A percentile compares a stretch with the other conserved stretches of the same genome.
These are phyloP conservation scores for Copidosoma aretas DNA, from an alignment of 2,888 invertebrate species.

Conservation along the genomic window DNA sequence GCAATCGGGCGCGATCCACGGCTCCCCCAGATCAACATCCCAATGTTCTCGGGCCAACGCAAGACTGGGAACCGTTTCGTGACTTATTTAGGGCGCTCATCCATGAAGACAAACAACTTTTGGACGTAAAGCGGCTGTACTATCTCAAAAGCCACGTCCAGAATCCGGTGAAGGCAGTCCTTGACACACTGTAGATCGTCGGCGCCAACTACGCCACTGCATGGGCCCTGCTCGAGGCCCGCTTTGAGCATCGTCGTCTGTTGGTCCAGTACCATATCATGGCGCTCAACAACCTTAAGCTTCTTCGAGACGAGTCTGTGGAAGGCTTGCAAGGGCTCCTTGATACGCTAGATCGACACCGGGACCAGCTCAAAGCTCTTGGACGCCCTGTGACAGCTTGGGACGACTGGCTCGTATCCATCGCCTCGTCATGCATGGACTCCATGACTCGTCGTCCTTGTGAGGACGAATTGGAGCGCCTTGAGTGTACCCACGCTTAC, in stretches of 20 bases:
- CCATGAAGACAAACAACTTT: neutral
- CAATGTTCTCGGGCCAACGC: neutral
- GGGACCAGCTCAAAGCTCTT: neutral
- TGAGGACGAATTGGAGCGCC: neutral
- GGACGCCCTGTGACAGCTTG: neutral
- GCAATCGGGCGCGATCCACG: neutral
- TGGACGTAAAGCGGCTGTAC: neutral
- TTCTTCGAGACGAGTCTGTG: neutral
- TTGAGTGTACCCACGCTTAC: too few relatives aligned
- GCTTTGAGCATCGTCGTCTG: neutral
- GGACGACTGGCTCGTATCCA: neutral
- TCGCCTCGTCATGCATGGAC: neutral
- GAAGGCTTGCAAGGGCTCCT: neutral
- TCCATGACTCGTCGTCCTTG: neutral
- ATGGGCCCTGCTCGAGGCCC: neutral
- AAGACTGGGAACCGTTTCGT: slow-evolving; percentile 1
- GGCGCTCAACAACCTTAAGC: neutral
- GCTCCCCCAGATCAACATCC: neutral
- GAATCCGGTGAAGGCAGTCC: neutral
- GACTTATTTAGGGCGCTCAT: neutral
- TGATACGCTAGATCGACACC: neutral
- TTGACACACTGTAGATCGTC: neutral
- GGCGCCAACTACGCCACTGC: neutral
- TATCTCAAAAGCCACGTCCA: neutral
- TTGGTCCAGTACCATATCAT: neutral